Conservation (phyloP, 2,113 vertebrate species). For the Gobio gobio region DNA sequence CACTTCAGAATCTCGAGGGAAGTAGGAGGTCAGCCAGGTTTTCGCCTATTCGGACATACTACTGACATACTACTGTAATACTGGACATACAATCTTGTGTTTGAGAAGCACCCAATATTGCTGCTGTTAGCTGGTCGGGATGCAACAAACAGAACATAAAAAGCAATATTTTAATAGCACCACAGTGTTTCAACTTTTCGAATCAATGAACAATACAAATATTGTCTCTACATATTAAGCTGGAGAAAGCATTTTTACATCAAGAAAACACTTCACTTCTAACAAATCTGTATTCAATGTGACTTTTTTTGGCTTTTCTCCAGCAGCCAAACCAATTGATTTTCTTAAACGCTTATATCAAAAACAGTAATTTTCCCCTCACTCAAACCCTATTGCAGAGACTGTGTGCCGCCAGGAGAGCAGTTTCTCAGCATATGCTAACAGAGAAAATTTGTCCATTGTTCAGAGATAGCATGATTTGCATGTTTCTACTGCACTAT, state of each 20-base stretch:
- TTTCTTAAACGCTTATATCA: not conserved
- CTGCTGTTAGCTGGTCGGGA: not conserved
- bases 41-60: not conserved
- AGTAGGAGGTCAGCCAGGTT: no score
- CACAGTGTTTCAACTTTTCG: not conserved
- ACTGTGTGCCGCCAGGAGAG: not conserved
- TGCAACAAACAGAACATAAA: not conserved
- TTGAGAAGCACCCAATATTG: not conserved
- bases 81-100: not conserved
- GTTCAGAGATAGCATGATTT: constrained; percentile 8
- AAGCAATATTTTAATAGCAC: not conserved
- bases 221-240: not conserved
- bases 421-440: not conserved
- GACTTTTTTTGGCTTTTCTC: not conserved
- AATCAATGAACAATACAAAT: not conserved
- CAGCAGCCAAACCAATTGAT: not conserved
- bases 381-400: not conserved
- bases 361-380: not conserved
- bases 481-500: constrained; percentile 16
- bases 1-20: no score
- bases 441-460: constrained; percentile 24
- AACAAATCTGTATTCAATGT: not conserved
- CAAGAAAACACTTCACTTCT: not conserved
- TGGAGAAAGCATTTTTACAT: not conserved
- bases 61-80: no score